phyloP scores from a whole-genome alignment of 1,140 invertebrate genomes.

The Episyrphus balteatus region DNA sequence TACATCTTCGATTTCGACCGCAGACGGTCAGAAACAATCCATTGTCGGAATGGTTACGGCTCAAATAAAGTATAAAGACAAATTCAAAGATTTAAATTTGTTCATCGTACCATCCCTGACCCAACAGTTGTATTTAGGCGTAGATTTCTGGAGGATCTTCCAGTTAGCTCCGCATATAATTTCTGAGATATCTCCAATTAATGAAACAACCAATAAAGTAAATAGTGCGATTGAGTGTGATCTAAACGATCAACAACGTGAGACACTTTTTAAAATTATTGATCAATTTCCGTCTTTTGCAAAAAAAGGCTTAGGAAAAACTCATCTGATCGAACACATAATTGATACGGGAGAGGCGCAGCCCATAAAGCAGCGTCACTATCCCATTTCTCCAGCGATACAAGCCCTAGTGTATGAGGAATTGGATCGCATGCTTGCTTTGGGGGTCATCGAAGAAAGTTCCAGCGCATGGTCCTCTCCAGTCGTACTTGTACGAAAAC shows the following conservation, averaged over 20 bases:
- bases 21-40: background rate
- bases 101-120: slow-evolving; percentile 2
- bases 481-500: too few species aligned
- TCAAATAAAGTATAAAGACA: background rate
- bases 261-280: slow-evolving; percentile 2
- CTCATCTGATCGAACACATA: background rate
- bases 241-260: too few species aligned
- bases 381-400: too few species aligned
- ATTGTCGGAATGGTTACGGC: background rate
- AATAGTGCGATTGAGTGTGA: background rate
- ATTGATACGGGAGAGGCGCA: slow-evolving; percentile 9
- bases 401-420: too few species aligned
- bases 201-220: background rate
- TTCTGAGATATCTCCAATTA: background rate
- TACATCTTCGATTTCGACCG: background rate
- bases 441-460: too few species aligned
- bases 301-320: background rate
- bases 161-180: slow-evolving; percentile 2
- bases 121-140: slow-evolving; percentile 4
- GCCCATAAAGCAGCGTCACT: too few species aligned
- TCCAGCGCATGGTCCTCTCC: too few species aligned
- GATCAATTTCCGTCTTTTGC: background rate
- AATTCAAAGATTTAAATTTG: background rate
- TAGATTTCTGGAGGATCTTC: slow-evolving; percentile 8
- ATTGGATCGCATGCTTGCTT: too few species aligned